These are phyloP conservation scores for Chaetogeoica ovagalla DNA, from an alignment of 2,888 invertebrate species.

Conservation along the genomic window DNA sequence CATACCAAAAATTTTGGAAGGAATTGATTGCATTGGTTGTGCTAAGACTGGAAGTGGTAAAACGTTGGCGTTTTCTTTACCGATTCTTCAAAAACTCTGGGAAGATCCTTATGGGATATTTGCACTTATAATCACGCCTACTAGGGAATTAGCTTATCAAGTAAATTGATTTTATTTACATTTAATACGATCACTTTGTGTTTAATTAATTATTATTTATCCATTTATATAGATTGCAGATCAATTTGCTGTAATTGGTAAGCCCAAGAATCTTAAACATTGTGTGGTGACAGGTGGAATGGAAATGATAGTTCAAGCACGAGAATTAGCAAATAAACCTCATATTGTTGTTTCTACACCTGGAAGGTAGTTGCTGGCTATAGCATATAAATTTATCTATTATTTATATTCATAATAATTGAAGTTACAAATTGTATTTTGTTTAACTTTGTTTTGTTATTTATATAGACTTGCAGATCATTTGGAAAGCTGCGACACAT, in stretches of 20 bases:
- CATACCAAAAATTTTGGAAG: conserved; percentile 75
- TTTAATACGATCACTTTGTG: not conserved
- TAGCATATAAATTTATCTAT: not conserved
- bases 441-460: conserved; percentile 3
- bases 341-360: conserved; percentile 97
- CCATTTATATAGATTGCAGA: conserved; percentile 77
- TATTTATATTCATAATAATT: not conserved
- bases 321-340: conserved; percentile 79
- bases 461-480: conserved; percentile 80
- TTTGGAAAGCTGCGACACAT: conserved; percentile 82
- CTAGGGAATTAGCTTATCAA: conserved; percentile 87
- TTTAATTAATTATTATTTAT: not conserved
- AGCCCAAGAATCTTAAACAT: conserved; percentile 79
- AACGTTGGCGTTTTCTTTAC: conserved; percentile 95
- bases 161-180: conserved; percentile 59
- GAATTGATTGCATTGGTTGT: conserved; percentile 89
- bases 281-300: conserved; percentile 93
- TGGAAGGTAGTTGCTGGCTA: conserved; percentile 63
- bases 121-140: conserved; percentile 92
- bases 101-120: conserved; percentile 96
- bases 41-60: conserved; percentile 98
- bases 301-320: conserved; percentile 86
- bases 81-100: conserved; percentile 86
- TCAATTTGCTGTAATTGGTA: conserved; percentile 90
- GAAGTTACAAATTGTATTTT: not conserved